phyloP scores from a whole-genome alignment of 2,113 vertebrate genomes.

The Hyaena hyaena region DNA sequence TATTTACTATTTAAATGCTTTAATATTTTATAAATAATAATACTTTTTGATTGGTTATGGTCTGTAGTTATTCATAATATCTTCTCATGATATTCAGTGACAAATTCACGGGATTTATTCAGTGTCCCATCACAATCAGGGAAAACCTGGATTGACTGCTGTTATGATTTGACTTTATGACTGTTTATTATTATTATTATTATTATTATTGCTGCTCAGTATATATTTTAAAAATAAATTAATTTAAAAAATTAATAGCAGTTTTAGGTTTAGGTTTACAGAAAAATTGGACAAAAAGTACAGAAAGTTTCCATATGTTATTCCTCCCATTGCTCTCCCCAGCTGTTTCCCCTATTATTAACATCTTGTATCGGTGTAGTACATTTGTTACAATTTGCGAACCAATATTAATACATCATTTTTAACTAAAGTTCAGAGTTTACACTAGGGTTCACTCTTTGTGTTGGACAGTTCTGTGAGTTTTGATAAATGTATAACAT shows the following conservation, averaged over 20 bases:
- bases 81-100: not conserved
- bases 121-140: not conserved
- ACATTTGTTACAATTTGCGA: not conserved
- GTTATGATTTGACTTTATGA: not conserved
- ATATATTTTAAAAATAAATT: not conserved
- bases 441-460: not conserved
- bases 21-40: not conserved
- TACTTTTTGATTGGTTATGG: not conserved
- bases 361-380: not conserved
- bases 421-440: not conserved
- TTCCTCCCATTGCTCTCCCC: rapidly evolving
- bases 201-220: not conserved
- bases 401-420: not conserved
- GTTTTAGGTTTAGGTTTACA: not conserved
- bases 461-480: not conserved
- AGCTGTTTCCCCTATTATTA: not conserved
- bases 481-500: not conserved
- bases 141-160: not conserved
- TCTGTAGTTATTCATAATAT: not conserved
- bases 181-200: not conserved
- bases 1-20: not conserved
- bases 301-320: not conserved
- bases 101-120: not conserved
- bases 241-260: not conserved
- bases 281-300: not conserved